Conservation (phyloP, 2,113 vertebrate species). For the Atractosteus spatula region DNA sequence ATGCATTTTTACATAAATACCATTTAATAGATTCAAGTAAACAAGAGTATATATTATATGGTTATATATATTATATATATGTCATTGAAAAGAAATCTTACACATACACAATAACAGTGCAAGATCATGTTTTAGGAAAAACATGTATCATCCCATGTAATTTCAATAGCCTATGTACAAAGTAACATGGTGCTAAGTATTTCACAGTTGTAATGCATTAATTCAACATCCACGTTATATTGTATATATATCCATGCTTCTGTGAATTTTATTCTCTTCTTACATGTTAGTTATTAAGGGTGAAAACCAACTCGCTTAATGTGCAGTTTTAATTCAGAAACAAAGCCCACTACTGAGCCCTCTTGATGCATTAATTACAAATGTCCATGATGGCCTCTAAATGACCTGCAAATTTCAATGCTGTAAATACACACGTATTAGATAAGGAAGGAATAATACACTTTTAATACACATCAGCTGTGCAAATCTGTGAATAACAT, state of each 20-base stretch:
- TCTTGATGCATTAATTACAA: no score
- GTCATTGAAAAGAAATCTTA: slow-evolving; percentile 65
- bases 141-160: slow-evolving; percentile 43
- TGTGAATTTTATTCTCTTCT: slow-evolving; percentile 40
- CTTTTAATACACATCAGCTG: no score
- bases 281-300: slow-evolving; percentile 37
- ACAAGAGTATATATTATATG: slow-evolving; percentile 56
- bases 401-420: no score
- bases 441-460: no score
- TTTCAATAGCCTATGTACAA: slow-evolving; percentile 61
- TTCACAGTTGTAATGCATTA: slow-evolving; percentile 19
- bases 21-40: slow-evolving; percentile 64
- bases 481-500: no score
- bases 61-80: slow-evolving; percentile 46
- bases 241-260: slow-evolving; percentile 34
- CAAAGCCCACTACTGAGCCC: no score
- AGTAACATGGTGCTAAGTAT: slow-evolving; percentile 54
- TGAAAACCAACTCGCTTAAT: no score
- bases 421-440: no score
- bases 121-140: slow-evolving; percentile 58
- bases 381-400: no score
- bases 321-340: no score
- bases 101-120: slow-evolving; percentile 64
- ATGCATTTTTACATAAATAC: slow-evolving; percentile 71
- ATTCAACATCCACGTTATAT: slow-evolving; percentile 26